Evolutionary conservation across 2,888 invertebrate genomes (phyloP).

Genomic region (Belgica antarctica): DNA sequence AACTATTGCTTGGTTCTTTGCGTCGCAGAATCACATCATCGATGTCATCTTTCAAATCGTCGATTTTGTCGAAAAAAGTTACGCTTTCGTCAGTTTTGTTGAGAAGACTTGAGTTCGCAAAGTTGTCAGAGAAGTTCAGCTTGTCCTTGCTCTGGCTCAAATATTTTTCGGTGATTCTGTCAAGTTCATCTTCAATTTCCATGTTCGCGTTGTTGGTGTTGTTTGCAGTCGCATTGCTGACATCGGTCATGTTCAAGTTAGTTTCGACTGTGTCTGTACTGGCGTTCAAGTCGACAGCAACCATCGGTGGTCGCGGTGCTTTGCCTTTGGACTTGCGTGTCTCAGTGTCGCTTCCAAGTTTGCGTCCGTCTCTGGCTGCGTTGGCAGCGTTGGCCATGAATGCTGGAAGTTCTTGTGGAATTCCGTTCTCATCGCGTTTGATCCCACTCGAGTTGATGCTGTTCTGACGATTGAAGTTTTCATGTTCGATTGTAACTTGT

Average conservation of each 20-base stretch:
- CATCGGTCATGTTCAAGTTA: slow-evolving; percentile 40
- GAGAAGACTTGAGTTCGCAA: slow-evolving; percentile 43
- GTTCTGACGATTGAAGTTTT: slow-evolving; percentile 53
- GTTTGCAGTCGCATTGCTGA: slow-evolving; percentile 29
- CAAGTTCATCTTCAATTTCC: slow-evolving; percentile 42
- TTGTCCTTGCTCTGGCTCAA: slow-evolving; percentile 42
- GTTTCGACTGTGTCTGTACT: slow-evolving; percentile 42
- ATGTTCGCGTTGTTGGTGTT: slow-evolving; percentile 39
- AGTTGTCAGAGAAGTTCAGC: slow-evolving; percentile 51
- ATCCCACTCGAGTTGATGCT: slow-evolving; percentile 62
- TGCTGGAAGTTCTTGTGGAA: slow-evolving; percentile 69
- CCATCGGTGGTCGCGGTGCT: slow-evolving; percentile 63
- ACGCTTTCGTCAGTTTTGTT: slow-evolving; percentile 58
- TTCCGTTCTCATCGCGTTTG: slow-evolving; percentile 60
- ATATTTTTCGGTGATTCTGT: slow-evolving; percentile 40
- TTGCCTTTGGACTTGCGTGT: slow-evolving; percentile 67
- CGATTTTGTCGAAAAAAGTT: slow-evolving; percentile 54
- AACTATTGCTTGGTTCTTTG: slow-evolving; percentile 56
- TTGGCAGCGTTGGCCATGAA: slow-evolving; percentile 71
- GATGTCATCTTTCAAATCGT: slow-evolving; percentile 52
- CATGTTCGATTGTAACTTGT: slow-evolving; percentile 29
- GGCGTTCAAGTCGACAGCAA: slow-evolving; percentile 43
- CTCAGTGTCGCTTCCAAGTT: slow-evolving; percentile 48
- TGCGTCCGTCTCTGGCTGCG: slow-evolving; percentile 66
- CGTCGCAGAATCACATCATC: slow-evolving; percentile 41